Conservation (phyloP, 2,888 invertebrate genomes). For the Drosophila tanythrix region DNA sequence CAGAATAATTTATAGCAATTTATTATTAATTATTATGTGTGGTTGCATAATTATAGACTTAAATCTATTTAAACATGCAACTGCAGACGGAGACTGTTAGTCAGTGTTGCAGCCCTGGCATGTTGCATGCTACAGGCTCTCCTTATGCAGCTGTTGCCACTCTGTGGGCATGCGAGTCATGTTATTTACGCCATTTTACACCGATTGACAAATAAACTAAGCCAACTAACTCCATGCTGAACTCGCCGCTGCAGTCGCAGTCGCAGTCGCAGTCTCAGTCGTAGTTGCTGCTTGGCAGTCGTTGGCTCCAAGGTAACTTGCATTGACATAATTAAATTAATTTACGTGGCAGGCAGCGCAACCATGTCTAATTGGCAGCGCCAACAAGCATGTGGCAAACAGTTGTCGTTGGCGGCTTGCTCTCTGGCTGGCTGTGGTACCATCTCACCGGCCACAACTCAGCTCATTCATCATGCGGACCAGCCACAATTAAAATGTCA, state of each 20-base stretch:
- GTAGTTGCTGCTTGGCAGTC: slow-evolving; percentile 11
- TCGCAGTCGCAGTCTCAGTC: slow-evolving; percentile 6
- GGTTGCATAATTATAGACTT: not conserved
- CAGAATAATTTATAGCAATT: not conserved
- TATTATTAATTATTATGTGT: not conserved
- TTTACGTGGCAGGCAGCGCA: slow-evolving; percentile 77
- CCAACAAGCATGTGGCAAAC: slow-evolving; percentile 70
- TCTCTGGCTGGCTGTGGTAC: slow-evolving; percentile 15
- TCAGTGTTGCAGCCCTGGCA: slow-evolving; percentile 52
- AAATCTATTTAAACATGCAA: slow-evolving; percentile 3
- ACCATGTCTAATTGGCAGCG: slow-evolving; percentile 76
- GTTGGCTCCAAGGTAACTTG: slow-evolving; percentile 81
- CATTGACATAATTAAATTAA: slow-evolving; percentile 84
- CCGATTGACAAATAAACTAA: slow-evolving; percentile 78
- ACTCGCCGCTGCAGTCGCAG: slow-evolving; percentile 14
- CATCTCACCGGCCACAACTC: slow-evolving; percentile 29
- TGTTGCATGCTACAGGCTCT: slow-evolving; percentile 64
- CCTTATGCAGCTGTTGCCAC: slow-evolving; percentile 24
- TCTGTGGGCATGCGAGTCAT: slow-evolving; percentile 53
- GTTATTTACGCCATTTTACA: slow-evolving; percentile 79
- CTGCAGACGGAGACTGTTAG: slow-evolving; percentile 13
- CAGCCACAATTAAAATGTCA: slow-evolving; percentile 74
- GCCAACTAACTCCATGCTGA: slow-evolving; percentile 57
- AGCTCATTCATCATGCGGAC: slow-evolving; percentile 45
- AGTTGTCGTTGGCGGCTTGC: not conserved